A percentile compares a stretch with the other conserved stretches of the same genome.
Evolutionary conservation across 92 coral and sea anemone species (phyloP).

Genomic region (Paramuricea clavata): DNA sequence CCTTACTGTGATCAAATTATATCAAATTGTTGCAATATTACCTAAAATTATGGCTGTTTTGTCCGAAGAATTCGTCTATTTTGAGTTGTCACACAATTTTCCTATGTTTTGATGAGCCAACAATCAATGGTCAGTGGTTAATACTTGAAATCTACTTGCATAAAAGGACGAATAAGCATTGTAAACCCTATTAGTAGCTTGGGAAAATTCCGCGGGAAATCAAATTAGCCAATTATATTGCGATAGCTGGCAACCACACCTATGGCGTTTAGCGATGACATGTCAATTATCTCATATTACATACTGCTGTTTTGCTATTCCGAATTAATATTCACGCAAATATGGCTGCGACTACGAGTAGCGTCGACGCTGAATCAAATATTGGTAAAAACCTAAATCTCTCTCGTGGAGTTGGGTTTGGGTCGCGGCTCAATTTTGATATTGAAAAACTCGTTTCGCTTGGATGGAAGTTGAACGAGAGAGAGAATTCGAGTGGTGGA

Average conservation of each 20-base stretch:
- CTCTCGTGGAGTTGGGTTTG: conserved; percentile 1
- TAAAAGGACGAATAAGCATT: not conserved
- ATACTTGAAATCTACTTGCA: not conserved
- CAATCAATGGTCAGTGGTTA: not conserved
- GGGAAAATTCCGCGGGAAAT: not conserved
- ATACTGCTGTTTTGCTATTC: not conserved
- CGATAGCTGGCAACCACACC: not conserved
- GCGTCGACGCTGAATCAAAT: not conserved
- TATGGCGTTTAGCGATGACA: not conserved
- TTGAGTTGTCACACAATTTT: not conserved
- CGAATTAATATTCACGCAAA: not conserved
- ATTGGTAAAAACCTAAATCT: not conserved
- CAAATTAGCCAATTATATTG: too few species aligned
- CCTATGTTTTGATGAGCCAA: not conserved
- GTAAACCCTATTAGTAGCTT: not conserved
- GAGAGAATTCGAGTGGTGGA: conserved; percentile 19
- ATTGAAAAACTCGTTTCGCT: conserved; percentile 18
- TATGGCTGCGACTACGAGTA: not conserved
- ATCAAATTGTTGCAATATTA: not conserved
- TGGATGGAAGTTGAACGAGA: conserved; percentile 19
- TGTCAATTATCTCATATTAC: not conserved
- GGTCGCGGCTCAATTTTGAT: conserved; percentile 31
- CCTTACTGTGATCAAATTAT: not conserved
- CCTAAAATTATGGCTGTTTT: not conserved
- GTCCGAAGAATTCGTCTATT: not conserved